Evolutionary conservation across 2,888 invertebrate genomes (phyloP), one percentile per base, ranked within the genome.

Genomic region (Parascotia fuliginaria): DNA sequence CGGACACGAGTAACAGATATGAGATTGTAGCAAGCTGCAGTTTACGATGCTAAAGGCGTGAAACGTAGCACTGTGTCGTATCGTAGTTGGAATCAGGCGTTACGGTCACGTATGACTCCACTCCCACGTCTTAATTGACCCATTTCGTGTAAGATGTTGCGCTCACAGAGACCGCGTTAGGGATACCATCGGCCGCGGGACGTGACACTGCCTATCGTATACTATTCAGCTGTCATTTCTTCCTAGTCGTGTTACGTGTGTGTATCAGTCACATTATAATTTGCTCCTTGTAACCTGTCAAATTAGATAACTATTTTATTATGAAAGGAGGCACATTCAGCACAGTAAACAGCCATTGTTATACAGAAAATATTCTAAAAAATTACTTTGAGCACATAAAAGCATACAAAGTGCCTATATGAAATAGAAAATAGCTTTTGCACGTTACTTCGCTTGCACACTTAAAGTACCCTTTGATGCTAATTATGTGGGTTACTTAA

Each of bases 61-160:
- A 90, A 91, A 87, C 80, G 78, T 79, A 75, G 79, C 87, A 84
- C 85, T 70, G 79, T 69, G 61, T 65, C 68, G 58, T 86, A 87
- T 89, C 86, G 61, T 60, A 57, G 56, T 45, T 65, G 52, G 50
- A 79, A 89, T 89, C 89, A 73, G 79, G 87, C 88, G 90, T 87
- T 83, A 87, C 89, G 87, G 89, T 91, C 92, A 91, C 90, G 92
- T 87, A 76, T 75, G 74, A 61, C 66, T 78, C 69, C 90, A 88
- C 91, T 89, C 90, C 90, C 90, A 90, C 92, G 90, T 89, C 89
- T 87, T 91, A 91, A 92, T 92, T 89, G 91, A 90, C 89, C 91
- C 79, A 89, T 89, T 92, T 90, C 87, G 89, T 89, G 89, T 89
- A 83, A 86, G 85, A 85, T 83, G 87, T 80, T 70, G 79, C 85